Evolutionary conservation across 2,113 vertebrate genomes (phyloP), one percentile per base, ranked within the genome.

Genomic region (Hipposideros armiger): DNA sequence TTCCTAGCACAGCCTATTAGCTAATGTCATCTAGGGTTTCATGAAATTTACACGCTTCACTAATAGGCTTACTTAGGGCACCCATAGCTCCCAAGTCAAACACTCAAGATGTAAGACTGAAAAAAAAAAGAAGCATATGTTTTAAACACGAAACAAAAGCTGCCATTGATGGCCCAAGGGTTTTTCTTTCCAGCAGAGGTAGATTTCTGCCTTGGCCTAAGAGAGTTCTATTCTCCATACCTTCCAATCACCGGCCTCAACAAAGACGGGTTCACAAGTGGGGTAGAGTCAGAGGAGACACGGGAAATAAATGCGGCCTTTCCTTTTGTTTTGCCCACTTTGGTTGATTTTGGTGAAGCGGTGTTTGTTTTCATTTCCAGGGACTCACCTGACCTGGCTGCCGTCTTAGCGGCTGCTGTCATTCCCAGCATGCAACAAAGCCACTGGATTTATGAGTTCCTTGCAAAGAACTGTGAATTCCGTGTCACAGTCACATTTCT

Each of bases 171-270:
- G 95, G 91, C 87, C 47, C 89, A 52, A 85, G 69, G 89, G 36
- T 16, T 93, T 81, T 66, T 52, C 64, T 95, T 96, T 96, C 76
- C 87, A 74, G 78, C 78, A 95, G 84, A 45, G 58, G 69, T 45
- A 73, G 7, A 17, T 90, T n/a, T 56, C 14, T 50, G 90, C 94
- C 50, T 78, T 45, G 32, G 72, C n/a, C 9, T 69, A 16, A 9
- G 28, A 93, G 60, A 60, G 19, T 4, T 30, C 45, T 54, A 56
- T 5, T 3, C 8, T 15, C 30, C 2, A 14, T 17, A 54, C 32
- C 72, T 28, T 83, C 80, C 73, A 50, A 67, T 67, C 56, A 58
- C 14, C 50, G 0, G 42, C 52, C 20, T 66, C 7, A 0, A 13
- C 66, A 45, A n/a, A 85, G 20, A 26, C 4, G 47, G 26, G 67